Conservation (phyloP, 1,140 invertebrate species). For the Drosophila kohkoa region DNA sequence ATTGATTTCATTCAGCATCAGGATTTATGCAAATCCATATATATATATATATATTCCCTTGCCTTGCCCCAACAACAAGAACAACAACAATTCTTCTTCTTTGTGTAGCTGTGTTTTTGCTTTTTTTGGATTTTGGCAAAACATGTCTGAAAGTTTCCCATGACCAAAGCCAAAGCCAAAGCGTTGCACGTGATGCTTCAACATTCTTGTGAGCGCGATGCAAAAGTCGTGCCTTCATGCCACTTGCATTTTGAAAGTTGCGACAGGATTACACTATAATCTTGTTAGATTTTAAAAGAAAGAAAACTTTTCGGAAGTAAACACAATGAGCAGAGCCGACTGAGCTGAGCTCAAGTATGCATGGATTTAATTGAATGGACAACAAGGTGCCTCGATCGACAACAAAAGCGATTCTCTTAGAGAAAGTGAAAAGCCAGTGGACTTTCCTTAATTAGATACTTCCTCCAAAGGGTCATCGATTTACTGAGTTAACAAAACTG, state of each 20-base stretch:
- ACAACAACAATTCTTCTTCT: constrained; percentile 4
- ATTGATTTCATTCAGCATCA: constrained; percentile 43
- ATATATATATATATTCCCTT: not conserved
- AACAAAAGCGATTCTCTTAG: constrained; percentile 12
- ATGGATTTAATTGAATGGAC: constrained; percentile 19
- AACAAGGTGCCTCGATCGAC: constrained; percentile 13
- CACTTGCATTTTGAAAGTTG: constrained; percentile 54
- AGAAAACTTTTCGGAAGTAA: constrained; percentile 33
- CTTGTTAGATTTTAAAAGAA: constrained; percentile 32
- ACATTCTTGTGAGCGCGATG: constrained; percentile 40
- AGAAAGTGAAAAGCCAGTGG: constrained; percentile 23
- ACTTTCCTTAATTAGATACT: constrained; percentile 22
- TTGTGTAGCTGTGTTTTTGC: not conserved
- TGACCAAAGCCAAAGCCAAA: constrained; percentile 21
- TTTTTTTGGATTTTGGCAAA: constrained; percentile 23
- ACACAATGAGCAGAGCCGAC: not conserved
- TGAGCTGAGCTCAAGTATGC: not conserved
- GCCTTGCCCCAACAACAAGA: not conserved
- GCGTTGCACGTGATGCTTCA: constrained; percentile 44
- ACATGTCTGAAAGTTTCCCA: constrained; percentile 52
- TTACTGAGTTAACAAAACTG: not conserved
- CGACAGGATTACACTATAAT: constrained; percentile 35
- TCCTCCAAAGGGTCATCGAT: constrained; percentile 4
- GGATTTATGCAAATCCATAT: constrained; percentile 44
- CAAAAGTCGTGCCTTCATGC: constrained; percentile 54